Conservation (phyloP, 1,140 invertebrate genomes). For the Rhopalosiphum padi region DNA sequence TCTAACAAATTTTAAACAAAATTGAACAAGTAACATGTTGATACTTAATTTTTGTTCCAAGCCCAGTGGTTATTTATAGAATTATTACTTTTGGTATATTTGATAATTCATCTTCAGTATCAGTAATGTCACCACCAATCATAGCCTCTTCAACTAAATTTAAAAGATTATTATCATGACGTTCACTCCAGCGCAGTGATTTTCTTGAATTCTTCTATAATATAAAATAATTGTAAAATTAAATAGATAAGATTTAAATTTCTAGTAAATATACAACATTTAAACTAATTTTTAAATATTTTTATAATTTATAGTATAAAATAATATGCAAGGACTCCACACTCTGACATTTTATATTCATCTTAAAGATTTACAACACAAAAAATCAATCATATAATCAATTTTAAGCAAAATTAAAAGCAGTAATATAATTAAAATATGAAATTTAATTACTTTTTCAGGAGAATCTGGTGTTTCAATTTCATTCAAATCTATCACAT, state of each 20-base stretch:
- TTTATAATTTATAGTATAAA: neutral
- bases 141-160: neutral
- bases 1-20: neutral
- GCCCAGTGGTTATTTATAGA: neutral
- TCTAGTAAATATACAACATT: no score
- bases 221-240: neutral
- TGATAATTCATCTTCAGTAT: neutral
- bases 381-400: no score
- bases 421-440: no score
- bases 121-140: neutral
- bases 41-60: no score
- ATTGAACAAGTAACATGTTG: neutral
- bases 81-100: neutral
- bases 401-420: no score
- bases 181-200: neutral
- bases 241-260: neutral
- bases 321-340: neutral
- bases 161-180: neutral
- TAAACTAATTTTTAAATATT: neutral
- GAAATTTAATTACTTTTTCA: neutral
- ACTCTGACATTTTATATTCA: no score
- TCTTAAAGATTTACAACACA: no score
- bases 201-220: neutral
- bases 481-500: neutral
- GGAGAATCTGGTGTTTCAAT: neutral